Base-by-base conservation (phyloP, 2,113 vertebrate species). In the Tringa solitaria region DNA sequence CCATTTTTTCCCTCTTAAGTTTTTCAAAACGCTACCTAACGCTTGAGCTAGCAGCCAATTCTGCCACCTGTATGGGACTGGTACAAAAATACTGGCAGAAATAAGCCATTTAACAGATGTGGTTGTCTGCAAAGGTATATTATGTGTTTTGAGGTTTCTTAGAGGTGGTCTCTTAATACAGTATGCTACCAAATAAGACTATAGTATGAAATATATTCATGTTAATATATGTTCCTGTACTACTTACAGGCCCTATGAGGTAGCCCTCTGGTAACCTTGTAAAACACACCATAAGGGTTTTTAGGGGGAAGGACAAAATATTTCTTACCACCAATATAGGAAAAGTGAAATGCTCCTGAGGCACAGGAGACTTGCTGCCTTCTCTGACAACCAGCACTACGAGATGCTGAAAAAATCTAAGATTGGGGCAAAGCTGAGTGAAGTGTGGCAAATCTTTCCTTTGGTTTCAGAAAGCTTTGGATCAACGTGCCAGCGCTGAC, bases 91-190 rank as follows among this genome's bases (percentile, higher is more conserved):
- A 74, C 19, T 59, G 59, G 72, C 74, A 95, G 57, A 91, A 93
- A 83, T 6, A 73, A 54, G n/a, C 17, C 78, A 61, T 77, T 86
- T 76, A 91, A 85, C 73, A 95, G 39, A 90, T 20, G 50, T 70
- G 56, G 35, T 45, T 64, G 46, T 27, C 74, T 94, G 70, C 51
- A 97, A 82, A 93, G 87, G 9, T 73, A 5, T 85, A 84, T 72
- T 77, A 74, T 4, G 48, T 81, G 80, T 76, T 83, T 78, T 21
- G 72, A 75, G 59, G 85, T 93, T 94, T 95, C 74, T 87, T 73
- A 86, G 76, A 70, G 53, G 80, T 75, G 79, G 73, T 92, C 69
- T 93, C 53, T 89, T 72, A 82, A 46, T 69, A 73, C 12, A 65
- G 14, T 41, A 39, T 17, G 35, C 53, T 88, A 86, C 73, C 30